These are phyloP conservation scores for Bubalus kerabau DNA, from an alignment of 2,113 vertebrate genomes.

Conservation along the genomic window DNA sequence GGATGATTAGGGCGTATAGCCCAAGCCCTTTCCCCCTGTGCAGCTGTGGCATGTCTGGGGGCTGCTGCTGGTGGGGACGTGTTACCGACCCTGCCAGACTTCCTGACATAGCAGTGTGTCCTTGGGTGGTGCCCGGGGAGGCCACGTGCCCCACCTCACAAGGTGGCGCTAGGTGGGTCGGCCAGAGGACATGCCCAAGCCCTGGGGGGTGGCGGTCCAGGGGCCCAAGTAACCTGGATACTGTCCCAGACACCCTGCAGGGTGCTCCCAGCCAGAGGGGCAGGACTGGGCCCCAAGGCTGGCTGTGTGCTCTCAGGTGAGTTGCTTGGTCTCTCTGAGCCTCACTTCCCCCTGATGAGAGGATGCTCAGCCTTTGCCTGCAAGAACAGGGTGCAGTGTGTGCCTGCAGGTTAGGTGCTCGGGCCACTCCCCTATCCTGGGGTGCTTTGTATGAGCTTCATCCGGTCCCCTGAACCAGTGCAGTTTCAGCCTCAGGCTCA, in stretches of 20 bases:
- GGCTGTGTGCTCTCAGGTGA: neutral
- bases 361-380: neutral
- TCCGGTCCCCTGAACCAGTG: neutral
- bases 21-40: neutral
- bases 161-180: neutral
- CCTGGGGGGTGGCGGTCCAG: accelerated
- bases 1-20: neutral
- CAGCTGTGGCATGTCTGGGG: neutral
- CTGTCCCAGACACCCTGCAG: neutral
- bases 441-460: neutral
- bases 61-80: accelerated
- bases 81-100: accelerated
- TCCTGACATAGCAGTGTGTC: neutral
- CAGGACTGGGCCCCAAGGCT: neutral
- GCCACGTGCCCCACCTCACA: accelerated
- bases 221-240: neutral
- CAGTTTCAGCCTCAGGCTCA: neutral
- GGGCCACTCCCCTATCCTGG: no score
- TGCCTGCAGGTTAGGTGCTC: neutral
- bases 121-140: neutral
- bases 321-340: neutral
- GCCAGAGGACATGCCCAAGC: neutral
- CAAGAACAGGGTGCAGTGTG: neutral
- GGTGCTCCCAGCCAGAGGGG: neutral
- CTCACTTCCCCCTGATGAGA: neutral